These are phyloP conservation scores for Chaetops frenatus DNA, from an alignment of 2,113 vertebrate species.

Conservation along the genomic window DNA sequence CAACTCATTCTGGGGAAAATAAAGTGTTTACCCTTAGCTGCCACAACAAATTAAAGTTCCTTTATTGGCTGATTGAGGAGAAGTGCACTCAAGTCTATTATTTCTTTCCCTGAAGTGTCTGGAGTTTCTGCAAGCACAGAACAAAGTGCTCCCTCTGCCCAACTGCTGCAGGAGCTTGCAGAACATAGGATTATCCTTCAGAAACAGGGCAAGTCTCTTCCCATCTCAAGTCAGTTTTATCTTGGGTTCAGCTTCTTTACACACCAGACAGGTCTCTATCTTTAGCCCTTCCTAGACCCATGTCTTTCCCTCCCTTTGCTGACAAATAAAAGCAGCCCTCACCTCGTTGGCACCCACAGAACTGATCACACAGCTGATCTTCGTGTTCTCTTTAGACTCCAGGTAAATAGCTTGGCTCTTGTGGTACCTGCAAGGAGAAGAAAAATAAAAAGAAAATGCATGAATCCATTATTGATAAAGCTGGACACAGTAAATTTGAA, in stretches of 20 bases:
- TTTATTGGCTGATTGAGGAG: not conserved
- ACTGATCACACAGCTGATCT: slow-evolving; percentile 98
- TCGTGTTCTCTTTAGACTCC: slow-evolving; percentile 97
- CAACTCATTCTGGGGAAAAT: not conserved
- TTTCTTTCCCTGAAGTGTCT: not conserved
- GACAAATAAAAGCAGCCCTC: not conserved
- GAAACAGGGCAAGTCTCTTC: not conserved
- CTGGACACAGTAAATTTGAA: not conserved
- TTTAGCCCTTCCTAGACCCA: not conserved
- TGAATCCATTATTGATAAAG: not conserved
- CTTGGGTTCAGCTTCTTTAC: not conserved
- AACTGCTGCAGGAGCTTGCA: not conserved
- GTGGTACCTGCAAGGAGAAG: slow-evolving; percentile 83
- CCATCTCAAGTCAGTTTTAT: not conserved
- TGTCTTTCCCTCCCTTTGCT: not conserved
- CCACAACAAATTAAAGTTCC: not conserved
- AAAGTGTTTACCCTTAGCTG: slow-evolving; percentile 13
- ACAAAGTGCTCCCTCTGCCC: not conserved
- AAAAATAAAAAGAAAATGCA: not conserved
- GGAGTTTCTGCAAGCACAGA: not conserved
- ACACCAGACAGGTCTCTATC: not conserved
- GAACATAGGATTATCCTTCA: not conserved
- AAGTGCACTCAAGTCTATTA: not conserved
- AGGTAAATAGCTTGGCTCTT: slow-evolving; percentile 98
- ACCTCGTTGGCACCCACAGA: slow-evolving; percentile 97